Evolutionary conservation across 2,113 vertebrate genomes (phyloP).

Genomic region (Delphinus delphis): DNA sequence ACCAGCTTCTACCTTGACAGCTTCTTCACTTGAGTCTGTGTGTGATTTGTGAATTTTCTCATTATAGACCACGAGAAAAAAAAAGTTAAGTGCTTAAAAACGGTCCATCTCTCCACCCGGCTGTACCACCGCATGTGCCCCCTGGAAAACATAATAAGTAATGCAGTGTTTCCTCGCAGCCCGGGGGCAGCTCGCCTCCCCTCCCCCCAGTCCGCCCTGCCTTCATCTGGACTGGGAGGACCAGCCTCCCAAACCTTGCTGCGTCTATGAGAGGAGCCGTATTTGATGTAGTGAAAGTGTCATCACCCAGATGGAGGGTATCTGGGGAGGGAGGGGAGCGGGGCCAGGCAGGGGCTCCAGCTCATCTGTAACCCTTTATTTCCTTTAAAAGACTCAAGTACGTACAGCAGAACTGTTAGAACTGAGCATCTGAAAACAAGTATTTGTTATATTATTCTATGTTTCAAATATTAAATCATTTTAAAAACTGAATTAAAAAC

Average conservation of each 20-base stretch:
- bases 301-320: not conserved
- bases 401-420: not conserved
- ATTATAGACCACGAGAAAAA: not conserved
- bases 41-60: not conserved
- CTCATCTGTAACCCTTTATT: not conserved
- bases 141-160: not conserved
- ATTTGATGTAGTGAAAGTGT: not conserved
- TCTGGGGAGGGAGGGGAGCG: no score
- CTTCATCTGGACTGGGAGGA: not conserved
- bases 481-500: not conserved
- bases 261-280: not conserved
- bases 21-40: not conserved
- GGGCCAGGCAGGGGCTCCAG: not conserved
- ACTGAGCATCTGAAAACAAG: no score
- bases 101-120: not conserved
- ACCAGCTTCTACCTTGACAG: not conserved
- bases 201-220: not conserved
- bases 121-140: accelerated
- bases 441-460: not conserved
- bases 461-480: not conserved
- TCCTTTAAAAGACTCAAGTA: not conserved
- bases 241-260: not conserved
- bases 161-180: not conserved
- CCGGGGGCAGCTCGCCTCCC: not conserved
- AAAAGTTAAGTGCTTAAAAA: not conserved